Base-by-base conservation (phyloP, 2,888 invertebrate genomes). In the Melinopterus prodromus region DNA sequence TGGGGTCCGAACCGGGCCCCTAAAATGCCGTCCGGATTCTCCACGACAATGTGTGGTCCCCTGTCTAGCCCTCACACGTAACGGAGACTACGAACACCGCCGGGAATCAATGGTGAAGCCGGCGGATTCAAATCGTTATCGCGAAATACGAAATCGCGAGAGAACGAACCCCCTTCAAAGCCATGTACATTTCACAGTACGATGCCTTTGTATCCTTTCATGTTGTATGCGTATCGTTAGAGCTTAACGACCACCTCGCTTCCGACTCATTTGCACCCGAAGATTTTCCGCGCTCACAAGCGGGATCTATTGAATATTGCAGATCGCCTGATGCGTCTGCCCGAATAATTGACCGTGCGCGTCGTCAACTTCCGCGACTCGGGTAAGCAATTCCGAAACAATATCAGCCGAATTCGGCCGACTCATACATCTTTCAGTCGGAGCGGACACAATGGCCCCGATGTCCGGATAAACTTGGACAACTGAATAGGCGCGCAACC, bases 1-100 rank as follows among this genome's bases (percentile, higher is more conserved):
- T n/a, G n/a, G 74, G 36, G 16, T 35, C 71, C n/a, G 71, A 71
- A 71, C 16, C 16, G 71, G 71, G 35, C 71, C 71, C 12, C 71
- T 71, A 35, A 71, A 71, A 71, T 71, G 35, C 74, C 35, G 74
- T 74, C 36, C 74, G 74, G 74, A 74, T 74, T 74, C 74, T 74
- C n/a, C n/a, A 36, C 74, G 74, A 35, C 36, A 37, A 36, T 74
- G 74, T 74, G 74, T 74, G 74, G 74, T 74, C 74, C 53, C 53
- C 53, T 12, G 53, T 53, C 53, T 53, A 53, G 7, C 53, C 53
- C 12, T 53, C 53, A 53, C 53, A 53, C 26, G 26, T 26, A 26
- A 26, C 26, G 26, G 26, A 26, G 26, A 2, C 26, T 26, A 26
- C 26, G 26, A 26, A 26, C 26, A 26, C 26, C 26, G 26, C 26